Evolutionary conservation across 2,797 vertebrate genomes (phyloP).

Genomic region (Distichodus sexfasciatus): DNA sequence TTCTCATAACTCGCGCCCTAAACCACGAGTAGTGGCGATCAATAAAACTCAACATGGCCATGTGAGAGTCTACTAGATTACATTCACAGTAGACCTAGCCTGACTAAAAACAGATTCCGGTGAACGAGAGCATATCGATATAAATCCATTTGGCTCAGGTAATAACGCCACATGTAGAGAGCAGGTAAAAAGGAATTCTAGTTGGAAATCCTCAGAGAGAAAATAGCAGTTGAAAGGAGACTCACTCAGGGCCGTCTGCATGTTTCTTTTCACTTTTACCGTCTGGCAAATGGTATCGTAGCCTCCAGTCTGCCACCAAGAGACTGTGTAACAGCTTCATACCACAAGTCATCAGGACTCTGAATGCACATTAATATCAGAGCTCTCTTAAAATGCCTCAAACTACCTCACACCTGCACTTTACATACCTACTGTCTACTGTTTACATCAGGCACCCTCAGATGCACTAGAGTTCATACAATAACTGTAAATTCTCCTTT

Average conservation of each 20-base stretch:
- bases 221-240: constrained; percentile 22
- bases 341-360: too few relatives aligned
- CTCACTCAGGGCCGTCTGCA: constrained; percentile 27
- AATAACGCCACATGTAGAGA: constrained; percentile 13
- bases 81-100: constrained; percentile 10
- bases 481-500: too few relatives aligned
- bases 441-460: too few relatives aligned
- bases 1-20: neutral
- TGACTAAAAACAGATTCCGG: constrained; percentile 14
- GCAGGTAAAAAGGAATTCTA: constrained; percentile 27
- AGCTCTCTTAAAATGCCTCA: too few relatives aligned
- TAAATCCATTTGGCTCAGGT: constrained; percentile 10
- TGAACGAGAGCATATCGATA: constrained; percentile 1
- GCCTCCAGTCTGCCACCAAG: too few relatives aligned
- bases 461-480: too few relatives aligned
- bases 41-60: constrained; percentile 4
- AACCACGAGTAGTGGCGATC: constrained; percentile 19
- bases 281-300: too few relatives aligned
- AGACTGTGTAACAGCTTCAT: too few relatives aligned
- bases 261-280: too few relatives aligned
- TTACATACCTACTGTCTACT: too few relatives aligned
- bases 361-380: too few relatives aligned
- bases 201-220: constrained; percentile 9
- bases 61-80: constrained; percentile 13
- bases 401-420: too few relatives aligned